Base-by-base conservation (phyloP, 2,113 vertebrate species). In the Cisticola juncidis region DNA sequence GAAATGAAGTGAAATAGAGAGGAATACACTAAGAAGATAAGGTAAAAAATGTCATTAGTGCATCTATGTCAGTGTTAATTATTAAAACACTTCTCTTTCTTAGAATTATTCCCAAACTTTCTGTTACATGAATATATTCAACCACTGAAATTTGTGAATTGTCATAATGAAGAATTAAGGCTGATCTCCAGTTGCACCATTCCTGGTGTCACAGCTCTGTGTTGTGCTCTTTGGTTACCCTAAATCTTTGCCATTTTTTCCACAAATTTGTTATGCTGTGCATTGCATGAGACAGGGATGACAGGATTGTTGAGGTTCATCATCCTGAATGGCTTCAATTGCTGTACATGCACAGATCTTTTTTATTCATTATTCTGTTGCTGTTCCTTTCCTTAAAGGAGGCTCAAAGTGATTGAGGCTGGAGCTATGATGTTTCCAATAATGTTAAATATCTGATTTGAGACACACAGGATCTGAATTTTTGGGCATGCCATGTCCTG, bases 211-310 rank as follows among this genome's bases (percentile, higher is more conserved):
- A 47, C 40, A 62, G 5, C 20, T 51, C 3, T 38, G 17, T n/a
- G 15, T 2, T 23, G 28, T 11, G 5, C 5, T 70, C 47, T 54
- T 73, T 45, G 80, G 25, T 77, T 45, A 33, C 36, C 24, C 4
- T 22, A 5, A 23, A 11, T 50, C 22, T 50, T 88, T 3, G 3
- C 31, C 5, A 19, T n/a, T 73, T 80, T 77, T 17, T 14, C 23
- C 65, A 19, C 11, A 42, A 31, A 6, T 72, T 73, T 9, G 0
- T 50, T 54, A 12, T 11, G 1, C 14, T 24, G 1, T 53, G 5
- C 11, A 19, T 25, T 23, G 25, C 40, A n/a, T n/a, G 5, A 28
- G 38, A 53, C 53, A 40, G 62, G 81, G 33, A 45, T 77, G 42
- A 51, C 54, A 62, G 24, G 24, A 17, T 42, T 6, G 12, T 38